A percentile compares a stretch with the other conserved stretches of the same genome.
Conservation (phyloP, 2,888 invertebrate species). For the Drosophila borealis region DNA sequence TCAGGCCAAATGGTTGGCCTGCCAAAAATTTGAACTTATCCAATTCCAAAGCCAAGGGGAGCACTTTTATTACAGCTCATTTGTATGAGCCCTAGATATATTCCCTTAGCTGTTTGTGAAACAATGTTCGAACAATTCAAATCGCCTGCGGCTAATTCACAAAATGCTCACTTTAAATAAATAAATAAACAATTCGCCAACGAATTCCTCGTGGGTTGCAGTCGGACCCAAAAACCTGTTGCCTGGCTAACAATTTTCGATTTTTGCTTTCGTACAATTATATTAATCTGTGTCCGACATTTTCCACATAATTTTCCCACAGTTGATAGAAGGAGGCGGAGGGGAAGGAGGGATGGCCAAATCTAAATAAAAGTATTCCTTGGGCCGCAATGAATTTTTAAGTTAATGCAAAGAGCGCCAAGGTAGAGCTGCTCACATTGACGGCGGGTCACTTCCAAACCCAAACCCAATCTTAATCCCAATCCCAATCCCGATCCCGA, state of each 20-base stretch:
- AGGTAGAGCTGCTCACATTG: slow-evolving; percentile 35
- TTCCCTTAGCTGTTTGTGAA: background rate
- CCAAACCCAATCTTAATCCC: background rate
- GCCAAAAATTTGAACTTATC: no score
- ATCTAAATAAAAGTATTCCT: slow-evolving; percentile 72
- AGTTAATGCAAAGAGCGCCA: slow-evolving; percentile 67
- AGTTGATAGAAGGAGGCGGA: slow-evolving; percentile 22
- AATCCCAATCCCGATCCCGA: background rate
- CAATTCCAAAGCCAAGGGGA: no score
- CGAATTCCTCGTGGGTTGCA: slow-evolving; percentile 53
- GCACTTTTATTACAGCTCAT: no score
- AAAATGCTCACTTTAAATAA: slow-evolving; percentile 66
- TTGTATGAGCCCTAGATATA: no score
- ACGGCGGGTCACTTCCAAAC: slow-evolving; percentile 3
- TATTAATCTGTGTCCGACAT: slow-evolving; percentile 73
- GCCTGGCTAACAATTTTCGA: slow-evolving; percentile 26
- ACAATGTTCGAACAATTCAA: slow-evolving; percentile 42
- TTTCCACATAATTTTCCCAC: slow-evolving; percentile 73
- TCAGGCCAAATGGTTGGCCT: no score
- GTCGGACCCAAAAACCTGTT: slow-evolving; percentile 38
- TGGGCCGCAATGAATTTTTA: slow-evolving; percentile 77
- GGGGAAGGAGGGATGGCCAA: slow-evolving; percentile 30
- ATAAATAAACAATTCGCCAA: slow-evolving; percentile 49
- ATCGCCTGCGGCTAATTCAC: slow-evolving; percentile 68
- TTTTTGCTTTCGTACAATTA: slow-evolving; percentile 60